Evolutionary conservation across 2,113 vertebrate genomes (phyloP), one percentile per base, ranked within the genome.

Genomic region (Lates calcarifer): DNA sequence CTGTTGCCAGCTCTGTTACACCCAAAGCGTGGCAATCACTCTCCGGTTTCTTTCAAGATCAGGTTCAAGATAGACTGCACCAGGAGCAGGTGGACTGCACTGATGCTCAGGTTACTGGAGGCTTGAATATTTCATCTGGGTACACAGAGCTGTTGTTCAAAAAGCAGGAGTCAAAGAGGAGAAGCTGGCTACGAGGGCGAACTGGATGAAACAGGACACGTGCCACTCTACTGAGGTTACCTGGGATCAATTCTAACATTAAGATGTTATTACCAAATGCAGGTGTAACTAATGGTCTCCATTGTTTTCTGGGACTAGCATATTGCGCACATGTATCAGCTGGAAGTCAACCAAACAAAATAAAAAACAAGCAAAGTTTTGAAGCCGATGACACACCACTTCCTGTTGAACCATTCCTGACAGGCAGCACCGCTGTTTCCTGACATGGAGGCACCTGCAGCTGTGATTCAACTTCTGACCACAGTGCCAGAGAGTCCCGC

Each of bases 121-220:
- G 57, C 62, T 24, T 95, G 61, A 95, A 95, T 95, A 92, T 94
- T 95, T 95, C 5, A 95, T 93, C 28, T 53, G 28, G 43, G n/a
- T 64, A 79, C 82, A 84, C n/a, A 11, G 2, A 41, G 28, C 61
- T 58, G 80, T 71, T 73, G 17, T 22, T 85, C 57, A 83, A 77
- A 89, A 77, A 87, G 85, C 90, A 90, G 67, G 79, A 89, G 90
- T 91, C 84, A 87, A 77, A 77, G 53, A 78, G 53, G 49, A 71
- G 41, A 55, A 33, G 83, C 33, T 28, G 69, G 39, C 31, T 28
- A 14, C 24, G n/a, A 72, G 33, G 74, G 10, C 0, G 37, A 11
- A 22, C 31, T 24, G 55, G 49, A 74, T 77, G 92, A 78, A 90
- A 91, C 67, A 28, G 71, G 85, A 91, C 69, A 63, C 79, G 1